A percentile compares a stretch with the other conserved stretches of the same genome.
phyloP scores from a whole-genome alignment of 2,888 invertebrate species.

The Leptopterna dolabrata region DNA sequence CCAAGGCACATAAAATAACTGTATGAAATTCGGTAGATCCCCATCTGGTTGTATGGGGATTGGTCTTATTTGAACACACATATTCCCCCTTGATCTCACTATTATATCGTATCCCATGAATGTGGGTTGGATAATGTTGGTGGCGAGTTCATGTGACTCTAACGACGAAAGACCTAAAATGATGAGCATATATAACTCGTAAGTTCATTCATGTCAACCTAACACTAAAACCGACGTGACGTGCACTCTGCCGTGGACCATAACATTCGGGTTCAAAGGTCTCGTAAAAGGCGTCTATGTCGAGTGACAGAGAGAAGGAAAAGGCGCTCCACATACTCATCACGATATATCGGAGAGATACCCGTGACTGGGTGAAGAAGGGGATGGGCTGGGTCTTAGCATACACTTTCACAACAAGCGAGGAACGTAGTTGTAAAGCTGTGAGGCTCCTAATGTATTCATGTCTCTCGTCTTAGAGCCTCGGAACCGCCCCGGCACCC shows the following conservation, averaged over 20 bases:
- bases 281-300: not conserved
- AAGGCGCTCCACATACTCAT: not conserved
- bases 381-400: not conserved
- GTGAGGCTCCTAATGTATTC: slow-evolving; percentile 19
- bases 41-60: too few species aligned
- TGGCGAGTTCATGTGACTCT: not conserved
- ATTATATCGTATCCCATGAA: too few species aligned
- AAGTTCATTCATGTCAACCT: not conserved
- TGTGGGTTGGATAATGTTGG: too few species aligned
- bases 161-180: not conserved
- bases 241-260: not conserved
- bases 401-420: not conserved
- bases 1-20: too few species aligned
- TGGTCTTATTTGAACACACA: too few species aligned
- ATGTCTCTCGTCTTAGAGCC: not conserved
- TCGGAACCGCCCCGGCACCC: not conserved
- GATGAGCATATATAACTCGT: not conserved
- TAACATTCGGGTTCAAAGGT: not conserved
- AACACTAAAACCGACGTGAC: not conserved
- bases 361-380: not conserved
- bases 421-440: slow-evolving; percentile 35
- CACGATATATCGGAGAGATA: not conserved
- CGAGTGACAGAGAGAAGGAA: not conserved
- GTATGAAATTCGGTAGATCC: too few species aligned
- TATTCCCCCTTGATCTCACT: too few species aligned